Evolutionary conservation across 1,140 invertebrate species (phyloP), one percentile per base, ranked within the genome.

Genomic region (Phymorhynchus buccinoides): DNA sequence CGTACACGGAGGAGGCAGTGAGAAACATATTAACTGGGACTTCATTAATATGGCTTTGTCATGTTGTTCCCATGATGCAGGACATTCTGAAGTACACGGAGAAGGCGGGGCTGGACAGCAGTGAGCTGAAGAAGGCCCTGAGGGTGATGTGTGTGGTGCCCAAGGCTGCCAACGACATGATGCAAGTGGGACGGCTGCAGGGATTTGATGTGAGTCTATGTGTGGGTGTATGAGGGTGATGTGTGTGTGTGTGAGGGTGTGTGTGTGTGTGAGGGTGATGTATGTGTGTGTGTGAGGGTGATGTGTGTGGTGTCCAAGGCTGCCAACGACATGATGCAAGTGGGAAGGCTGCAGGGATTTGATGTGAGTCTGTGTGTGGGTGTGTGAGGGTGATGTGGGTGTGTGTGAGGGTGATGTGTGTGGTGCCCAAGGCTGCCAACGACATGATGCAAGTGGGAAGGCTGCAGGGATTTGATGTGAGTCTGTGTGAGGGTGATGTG

Each of bases 311-410:
- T 99, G 86, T 98, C 98, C 12, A 99, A 99, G 94, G 96, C 96
- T 84, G 98, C 98, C 85, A 98, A 99, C 94, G 98, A 99, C 92
- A 99, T 99, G 98, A 99, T 99, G 98, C 98, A 99, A 92, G 97
- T 99, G 77, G 98, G 98, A 22, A 94, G 98, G 84, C 94, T 99
- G 42, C 97, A 99, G 94, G 98, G 98, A 87, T 99, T 99, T 93
- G 97, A 98, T 94, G 97, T 98, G 94, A 95, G 95, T 87, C 22
- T 71, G n/a, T n/a, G n/a, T n/a, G n/a, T n/a, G n/a, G n/a, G n/a
- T n/a, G n/a, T n/a, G n/a, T n/a, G n/a, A n/a, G n/a, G n/a, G n/a
- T n/a, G n/a, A n/a, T n/a, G n/a, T n/a, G n/a, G n/a, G n/a, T n/a
- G n/a, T n/a, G n/a, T n/a, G n/a, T 96, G 73, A 88, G 91, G 39